phyloP scores from a whole-genome alignment of 2,113 vertebrate species.

The Amphilophus citrinellus region DNA sequence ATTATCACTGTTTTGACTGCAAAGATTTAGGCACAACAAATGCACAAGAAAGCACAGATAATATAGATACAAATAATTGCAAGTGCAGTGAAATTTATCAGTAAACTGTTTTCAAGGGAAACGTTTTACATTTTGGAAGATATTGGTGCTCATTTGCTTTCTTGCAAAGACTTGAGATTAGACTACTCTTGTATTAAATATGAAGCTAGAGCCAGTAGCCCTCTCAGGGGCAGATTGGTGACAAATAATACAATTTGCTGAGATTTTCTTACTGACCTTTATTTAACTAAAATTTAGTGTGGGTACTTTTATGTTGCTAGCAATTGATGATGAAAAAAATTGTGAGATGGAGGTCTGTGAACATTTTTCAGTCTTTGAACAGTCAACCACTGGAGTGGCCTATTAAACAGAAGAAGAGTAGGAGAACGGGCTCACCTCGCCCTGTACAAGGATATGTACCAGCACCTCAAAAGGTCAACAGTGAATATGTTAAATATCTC shows the following conservation, averaged over 20 bases:
- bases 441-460: not conserved
- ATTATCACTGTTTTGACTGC: not conserved
- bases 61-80: not conserved
- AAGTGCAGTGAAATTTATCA: not conserved
- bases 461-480: not conserved
- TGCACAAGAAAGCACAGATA: not conserved
- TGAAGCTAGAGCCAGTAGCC: not conserved
- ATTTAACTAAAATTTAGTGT: not conserved
- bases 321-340: not conserved
- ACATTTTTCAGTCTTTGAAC: not conserved
- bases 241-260: not conserved
- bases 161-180: not conserved
- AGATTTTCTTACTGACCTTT: not conserved
- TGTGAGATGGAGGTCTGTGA: not conserved
- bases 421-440: not conserved
- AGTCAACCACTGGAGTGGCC: not conserved
- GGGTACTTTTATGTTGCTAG: not conserved
- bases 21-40: not conserved
- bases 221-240: fast-evolving
- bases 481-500: not conserved
- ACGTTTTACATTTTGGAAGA: not conserved
- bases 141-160: not conserved
- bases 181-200: not conserved
- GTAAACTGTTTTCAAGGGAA: not conserved
- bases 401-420: not conserved